A percentile compares a stretch with the other conserved stretches of the same genome.
phyloP scores from a whole-genome alignment of 2,797 vertebrate species.

The Lithobates pipiens region DNA sequence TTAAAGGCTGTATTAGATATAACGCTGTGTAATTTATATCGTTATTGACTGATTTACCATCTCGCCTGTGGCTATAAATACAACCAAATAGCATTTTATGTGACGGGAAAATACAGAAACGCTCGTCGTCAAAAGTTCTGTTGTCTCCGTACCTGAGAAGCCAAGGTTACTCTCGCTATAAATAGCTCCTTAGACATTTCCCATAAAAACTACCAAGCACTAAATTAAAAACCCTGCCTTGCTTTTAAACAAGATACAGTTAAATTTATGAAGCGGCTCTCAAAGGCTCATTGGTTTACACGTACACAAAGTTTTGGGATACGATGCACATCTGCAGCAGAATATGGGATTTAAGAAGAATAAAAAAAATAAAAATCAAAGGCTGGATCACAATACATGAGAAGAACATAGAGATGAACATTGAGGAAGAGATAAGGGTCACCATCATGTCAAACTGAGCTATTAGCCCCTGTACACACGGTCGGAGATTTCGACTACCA shows the following conservation, averaged over 20 bases:
- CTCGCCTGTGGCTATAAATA: conserved; percentile 28
- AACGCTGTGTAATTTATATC: conserved; percentile 24
- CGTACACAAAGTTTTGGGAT: conserved; percentile 70
- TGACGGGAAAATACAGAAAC: conserved; percentile 43
- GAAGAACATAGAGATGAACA: too few relatives aligned
- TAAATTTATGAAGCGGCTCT: conserved; percentile 83
- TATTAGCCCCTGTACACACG: too few relatives aligned
- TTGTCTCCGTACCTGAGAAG: conserved; percentile 67
- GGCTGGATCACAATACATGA: too few relatives aligned
- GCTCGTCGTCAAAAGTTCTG: conserved; percentile 45
- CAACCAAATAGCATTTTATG: conserved; percentile 18
- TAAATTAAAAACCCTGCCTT: conserved; percentile 77
- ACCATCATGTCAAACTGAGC: too few relatives aligned
- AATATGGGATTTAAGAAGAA: not conserved
- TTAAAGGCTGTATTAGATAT: conserved; percentile 15
- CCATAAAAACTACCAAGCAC: conserved; percentile 82
- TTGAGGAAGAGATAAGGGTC: too few relatives aligned
- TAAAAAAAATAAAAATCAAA: too few relatives aligned
- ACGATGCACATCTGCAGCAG: conserved; percentile 56
- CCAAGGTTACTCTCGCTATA: conserved; percentile 83
- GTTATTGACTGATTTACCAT: conserved; percentile 37
- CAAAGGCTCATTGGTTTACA: conserved; percentile 74
- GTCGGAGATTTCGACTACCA: too few relatives aligned
- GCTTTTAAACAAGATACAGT: conserved; percentile 73
- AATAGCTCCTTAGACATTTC: conserved; percentile 79